phyloP scores from a whole-genome alignment of 2,888 invertebrate species.

The Aphrophora alni region DNA sequence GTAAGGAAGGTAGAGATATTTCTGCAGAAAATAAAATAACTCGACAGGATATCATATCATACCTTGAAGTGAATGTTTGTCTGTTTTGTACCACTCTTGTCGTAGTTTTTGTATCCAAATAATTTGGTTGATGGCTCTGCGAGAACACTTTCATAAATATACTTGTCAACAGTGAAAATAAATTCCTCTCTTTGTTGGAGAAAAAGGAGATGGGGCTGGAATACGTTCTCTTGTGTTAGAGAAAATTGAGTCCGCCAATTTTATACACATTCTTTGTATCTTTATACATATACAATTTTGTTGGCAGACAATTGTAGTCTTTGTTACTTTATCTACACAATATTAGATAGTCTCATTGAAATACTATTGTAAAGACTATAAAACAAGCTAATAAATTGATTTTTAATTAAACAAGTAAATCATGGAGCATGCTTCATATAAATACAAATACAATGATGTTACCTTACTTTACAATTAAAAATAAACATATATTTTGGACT shows the following conservation, averaged over 20 bases:
- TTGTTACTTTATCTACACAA: not conserved
- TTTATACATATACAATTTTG: not conserved
- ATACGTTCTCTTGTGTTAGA: not conserved
- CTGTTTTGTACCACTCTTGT: not conserved
- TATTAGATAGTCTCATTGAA: not conserved
- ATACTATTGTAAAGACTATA: not conserved
- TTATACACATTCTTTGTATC: not conserved
- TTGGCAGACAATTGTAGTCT: not conserved
- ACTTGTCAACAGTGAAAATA: not conserved
- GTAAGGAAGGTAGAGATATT: too few species aligned
- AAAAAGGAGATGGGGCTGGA: not conserved
- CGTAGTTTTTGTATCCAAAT: not conserved
- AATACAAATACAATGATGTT: too few species aligned
- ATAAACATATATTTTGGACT: too few species aligned
- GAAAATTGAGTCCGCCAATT: not conserved
- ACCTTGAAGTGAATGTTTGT: not conserved
- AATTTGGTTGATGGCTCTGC: not conserved
- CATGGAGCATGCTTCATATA: too few species aligned
- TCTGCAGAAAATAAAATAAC: too few species aligned
- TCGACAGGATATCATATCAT: too few species aligned
- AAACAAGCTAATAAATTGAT: not conserved
- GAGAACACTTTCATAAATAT: constrained; percentile 4
- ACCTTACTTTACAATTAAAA: too few species aligned
- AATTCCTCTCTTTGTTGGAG: not conserved
- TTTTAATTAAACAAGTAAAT: not conserved